Conservation (phyloP, 1,140 invertebrate species). For the Helicorthomorpha holstii region DNA sequence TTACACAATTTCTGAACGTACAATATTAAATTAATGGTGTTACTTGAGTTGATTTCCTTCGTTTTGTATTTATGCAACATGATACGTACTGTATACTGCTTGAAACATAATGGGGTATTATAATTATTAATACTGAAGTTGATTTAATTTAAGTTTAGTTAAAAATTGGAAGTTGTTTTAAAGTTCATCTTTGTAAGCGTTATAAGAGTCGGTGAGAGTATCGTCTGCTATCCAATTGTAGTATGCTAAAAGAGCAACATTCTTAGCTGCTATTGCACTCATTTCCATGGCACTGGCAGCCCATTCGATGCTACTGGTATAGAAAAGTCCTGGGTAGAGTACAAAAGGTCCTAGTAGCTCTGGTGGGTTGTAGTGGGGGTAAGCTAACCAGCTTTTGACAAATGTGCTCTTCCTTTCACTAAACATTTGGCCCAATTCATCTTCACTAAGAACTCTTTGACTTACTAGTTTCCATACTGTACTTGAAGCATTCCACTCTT, state of each 20-base stretch:
- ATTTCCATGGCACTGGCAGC: slow-evolving; percentile 55
- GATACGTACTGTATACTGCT: too few relatives aligned
- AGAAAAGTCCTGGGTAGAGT: slow-evolving; percentile 36
- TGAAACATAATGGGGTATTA: too few relatives aligned
- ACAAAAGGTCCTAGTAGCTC: slow-evolving; percentile 32
- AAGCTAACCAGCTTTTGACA: slow-evolving; percentile 38
- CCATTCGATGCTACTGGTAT: slow-evolving; percentile 49
- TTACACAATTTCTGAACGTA: too few relatives aligned
- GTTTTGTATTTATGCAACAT: too few relatives aligned
- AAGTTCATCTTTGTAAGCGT: too few relatives aligned
- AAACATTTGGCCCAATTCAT: slow-evolving; percentile 34
- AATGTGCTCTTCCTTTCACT: slow-evolving; percentile 23
- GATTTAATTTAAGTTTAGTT: too few relatives aligned
- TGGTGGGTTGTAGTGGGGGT: slow-evolving; percentile 36
- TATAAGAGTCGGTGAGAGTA: too few relatives aligned
- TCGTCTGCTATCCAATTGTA: too few relatives aligned
- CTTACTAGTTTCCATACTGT: slow-evolving; percentile 43
- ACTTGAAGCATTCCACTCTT: slow-evolving; percentile 10
- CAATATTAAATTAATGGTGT: too few relatives aligned
- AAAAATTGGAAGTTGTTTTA: too few relatives aligned
- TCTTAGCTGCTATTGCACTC: slow-evolving; percentile 42
- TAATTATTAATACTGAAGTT: too few relatives aligned
- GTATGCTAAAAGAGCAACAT: slow-evolving; percentile 39
- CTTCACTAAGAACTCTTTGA: slow-evolving; percentile 24
- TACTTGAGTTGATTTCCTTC: too few relatives aligned